Conservation (phyloP, 2,797 vertebrate genomes). For the Ciconia nigra region DNA sequence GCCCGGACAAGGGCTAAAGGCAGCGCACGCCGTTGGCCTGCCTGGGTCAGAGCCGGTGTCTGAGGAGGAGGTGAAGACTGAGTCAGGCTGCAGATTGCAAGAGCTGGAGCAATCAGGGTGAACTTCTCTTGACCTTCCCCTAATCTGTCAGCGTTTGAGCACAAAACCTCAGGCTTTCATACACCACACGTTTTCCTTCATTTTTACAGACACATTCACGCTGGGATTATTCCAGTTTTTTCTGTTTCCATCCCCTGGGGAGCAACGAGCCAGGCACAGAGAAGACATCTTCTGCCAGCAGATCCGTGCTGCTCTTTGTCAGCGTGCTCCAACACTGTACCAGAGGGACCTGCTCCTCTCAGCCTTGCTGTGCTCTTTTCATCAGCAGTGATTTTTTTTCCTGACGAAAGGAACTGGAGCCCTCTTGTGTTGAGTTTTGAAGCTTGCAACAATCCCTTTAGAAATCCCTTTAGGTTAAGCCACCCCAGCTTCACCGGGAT, state of each 20-base stretch:
- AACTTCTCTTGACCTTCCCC: not conserved
- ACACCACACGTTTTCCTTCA: accelerated
- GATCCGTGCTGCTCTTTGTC: not conserved
- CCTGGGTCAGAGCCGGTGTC: not conserved
- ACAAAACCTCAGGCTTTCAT: not conserved
- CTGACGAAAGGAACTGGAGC: conserved; percentile 49
- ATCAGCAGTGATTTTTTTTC: not conserved
- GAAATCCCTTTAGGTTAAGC: not conserved
- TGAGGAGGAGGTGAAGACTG: not conserved
- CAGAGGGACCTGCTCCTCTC: not conserved
- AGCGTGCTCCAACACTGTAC: accelerated
- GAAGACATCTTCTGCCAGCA: not conserved
- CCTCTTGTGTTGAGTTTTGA: conserved; percentile 29
- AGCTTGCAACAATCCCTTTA: not conserved
- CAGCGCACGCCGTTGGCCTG: accelerated
- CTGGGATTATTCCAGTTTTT: not conserved
- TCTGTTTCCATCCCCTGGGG: not conserved
- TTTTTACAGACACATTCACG: not conserved
- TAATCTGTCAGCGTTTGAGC: not conserved
- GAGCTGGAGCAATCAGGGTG: not conserved
- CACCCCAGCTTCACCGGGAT: not conserved
- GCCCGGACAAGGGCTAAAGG: accelerated
- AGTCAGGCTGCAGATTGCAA: not conserved
- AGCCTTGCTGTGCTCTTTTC: not conserved
- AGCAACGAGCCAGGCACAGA: not conserved